These are phyloP conservation scores for Pseudorasbora parva DNA, from an alignment of 2,113 vertebrate genomes.

Conservation along the genomic window DNA sequence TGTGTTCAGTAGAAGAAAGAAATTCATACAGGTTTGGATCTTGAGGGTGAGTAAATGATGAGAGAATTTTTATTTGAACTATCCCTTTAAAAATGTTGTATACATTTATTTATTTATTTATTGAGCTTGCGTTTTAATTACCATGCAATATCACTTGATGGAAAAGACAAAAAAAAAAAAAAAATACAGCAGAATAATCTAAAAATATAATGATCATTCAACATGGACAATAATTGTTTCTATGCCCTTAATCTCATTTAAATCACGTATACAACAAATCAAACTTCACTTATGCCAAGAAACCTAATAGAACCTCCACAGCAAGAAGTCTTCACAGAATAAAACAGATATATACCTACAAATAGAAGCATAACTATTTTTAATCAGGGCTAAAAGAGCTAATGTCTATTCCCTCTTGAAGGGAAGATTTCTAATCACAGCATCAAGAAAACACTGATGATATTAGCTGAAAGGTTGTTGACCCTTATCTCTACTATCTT, in stretches of 20 bases:
- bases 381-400: not conserved
- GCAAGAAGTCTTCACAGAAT: not conserved
- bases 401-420: not conserved
- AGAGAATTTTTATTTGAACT: no score
- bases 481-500: conserved; percentile 68
- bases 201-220: no score
- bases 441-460: conserved; percentile 1
- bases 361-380: not conserved
- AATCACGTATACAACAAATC: not conserved
- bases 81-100: not conserved
- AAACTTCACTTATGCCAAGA: not conserved
- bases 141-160: not conserved
- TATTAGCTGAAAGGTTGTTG: conserved; percentile 45
- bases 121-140: not conserved
- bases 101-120: not conserved
- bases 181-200: no score
- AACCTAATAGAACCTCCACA: not conserved
- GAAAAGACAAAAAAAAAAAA: not conserved
- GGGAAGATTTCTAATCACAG: conserved; percentile 18
- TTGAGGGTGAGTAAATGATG: no score
- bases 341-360: not conserved
- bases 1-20: no score
- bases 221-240: no score
- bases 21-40: no score
- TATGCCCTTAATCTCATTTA: not conserved